Evolutionary conservation across 1,140 invertebrate genomes (phyloP).

Genomic region (Macrostomum lignano): DNA sequence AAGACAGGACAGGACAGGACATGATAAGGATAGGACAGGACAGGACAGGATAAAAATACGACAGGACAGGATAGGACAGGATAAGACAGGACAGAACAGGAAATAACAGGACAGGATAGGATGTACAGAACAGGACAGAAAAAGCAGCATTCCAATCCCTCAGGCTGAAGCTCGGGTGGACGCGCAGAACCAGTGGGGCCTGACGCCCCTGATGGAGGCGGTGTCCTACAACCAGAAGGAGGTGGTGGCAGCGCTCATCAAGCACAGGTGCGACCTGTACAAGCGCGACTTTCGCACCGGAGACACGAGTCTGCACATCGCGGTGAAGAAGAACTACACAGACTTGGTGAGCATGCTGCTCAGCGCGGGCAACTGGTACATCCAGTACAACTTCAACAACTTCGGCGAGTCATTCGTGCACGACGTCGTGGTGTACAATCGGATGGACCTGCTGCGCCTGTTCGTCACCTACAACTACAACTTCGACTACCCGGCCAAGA

Average conservation of each 20-base stretch:
- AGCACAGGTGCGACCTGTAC: constrained; percentile 15
- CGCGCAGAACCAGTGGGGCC: constrained; percentile 25
- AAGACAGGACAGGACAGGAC: too few species aligned
- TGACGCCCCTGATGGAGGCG: constrained; percentile 24
- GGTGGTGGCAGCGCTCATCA: constrained; percentile 15
- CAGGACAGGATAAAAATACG: too few species aligned
- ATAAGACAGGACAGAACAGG: too few species aligned
- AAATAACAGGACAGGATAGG: too few species aligned
- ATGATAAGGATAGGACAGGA: too few species aligned
- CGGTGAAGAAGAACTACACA: constrained; percentile 29
- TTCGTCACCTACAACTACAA: constrained; percentile 22
- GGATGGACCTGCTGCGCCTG: constrained; percentile 16
- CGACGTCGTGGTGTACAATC: constrained; percentile 20
- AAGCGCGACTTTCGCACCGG: constrained; percentile 22
- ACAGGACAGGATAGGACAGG: too few species aligned
- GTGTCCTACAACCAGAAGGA: constrained; percentile 26
- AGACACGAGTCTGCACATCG: constrained; percentile 29
- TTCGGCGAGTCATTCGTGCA: constrained; percentile 22
- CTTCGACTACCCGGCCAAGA: constrained; percentile 21
- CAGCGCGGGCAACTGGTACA: constrained; percentile 17
- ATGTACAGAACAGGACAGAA: too few species aligned
- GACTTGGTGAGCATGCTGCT: constrained; percentile 34
- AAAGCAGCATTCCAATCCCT: too few species aligned
- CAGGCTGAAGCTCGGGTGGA: constrained; percentile 10
- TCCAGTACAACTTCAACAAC: constrained; percentile 20